phyloP scores from a whole-genome alignment of 2,888 invertebrate species.

The Apotomis capreana region DNA sequence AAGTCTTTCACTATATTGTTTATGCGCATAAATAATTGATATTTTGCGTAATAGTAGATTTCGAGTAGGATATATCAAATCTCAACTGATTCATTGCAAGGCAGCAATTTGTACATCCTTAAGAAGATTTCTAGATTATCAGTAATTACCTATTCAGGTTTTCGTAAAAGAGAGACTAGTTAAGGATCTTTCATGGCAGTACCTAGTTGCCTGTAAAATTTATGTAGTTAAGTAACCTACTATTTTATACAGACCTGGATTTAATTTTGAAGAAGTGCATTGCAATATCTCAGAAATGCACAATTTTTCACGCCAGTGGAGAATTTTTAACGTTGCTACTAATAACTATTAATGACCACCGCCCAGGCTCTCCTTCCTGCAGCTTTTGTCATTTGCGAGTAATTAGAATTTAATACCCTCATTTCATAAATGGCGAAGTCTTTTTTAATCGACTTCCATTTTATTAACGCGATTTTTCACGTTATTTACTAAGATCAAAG shows the following conservation, averaged over 20 bases:
- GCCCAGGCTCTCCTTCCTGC: conserved; percentile 55
- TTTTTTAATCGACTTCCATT: conserved; percentile 22
- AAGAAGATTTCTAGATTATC: too few species aligned
- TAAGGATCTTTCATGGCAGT: too few species aligned
- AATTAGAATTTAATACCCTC: conserved; percentile 63
- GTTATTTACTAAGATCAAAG: too few species aligned
- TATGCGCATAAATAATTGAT: neutral
- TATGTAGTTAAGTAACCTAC: neutral
- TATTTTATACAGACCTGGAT: too few species aligned
- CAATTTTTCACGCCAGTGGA: conserved; percentile 68
- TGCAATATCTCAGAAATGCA: conserved; percentile 55
- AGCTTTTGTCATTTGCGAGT: conserved; percentile 70
- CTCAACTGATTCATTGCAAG: too few species aligned
- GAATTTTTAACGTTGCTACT: conserved; percentile 69
- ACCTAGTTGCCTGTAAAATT: too few species aligned
- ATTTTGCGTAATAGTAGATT: too few species aligned
- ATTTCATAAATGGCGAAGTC: conserved; percentile 61
- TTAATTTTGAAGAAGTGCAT: conserved; percentile 16
- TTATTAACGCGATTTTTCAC: conserved; percentile 13
- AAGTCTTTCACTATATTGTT: neutral
- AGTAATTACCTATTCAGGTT: too few species aligned
- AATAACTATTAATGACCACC: conserved; percentile 71
- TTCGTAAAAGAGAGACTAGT: too few species aligned
- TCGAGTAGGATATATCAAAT: too few species aligned
- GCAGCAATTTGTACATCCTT: too few species aligned